phyloP scores from a whole-genome alignment of 2,113 vertebrate species.

The Collichthys lucidus region DNA sequence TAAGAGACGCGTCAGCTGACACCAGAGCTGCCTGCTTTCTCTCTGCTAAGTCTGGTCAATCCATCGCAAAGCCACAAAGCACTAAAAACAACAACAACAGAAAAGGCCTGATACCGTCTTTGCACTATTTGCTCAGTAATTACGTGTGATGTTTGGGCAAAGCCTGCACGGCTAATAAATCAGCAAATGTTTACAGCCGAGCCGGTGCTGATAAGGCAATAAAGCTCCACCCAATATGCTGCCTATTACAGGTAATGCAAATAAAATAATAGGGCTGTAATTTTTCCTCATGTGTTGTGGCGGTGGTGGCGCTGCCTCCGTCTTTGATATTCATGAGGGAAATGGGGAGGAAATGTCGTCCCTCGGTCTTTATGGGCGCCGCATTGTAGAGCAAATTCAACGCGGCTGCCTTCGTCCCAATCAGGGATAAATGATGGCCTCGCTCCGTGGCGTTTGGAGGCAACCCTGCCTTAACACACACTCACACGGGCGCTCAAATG shows the following conservation, averaged over 20 bases:
- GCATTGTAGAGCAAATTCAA: slow-evolving; percentile 61
- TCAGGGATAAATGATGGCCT: slow-evolving; percentile 80
- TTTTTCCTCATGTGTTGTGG: slow-evolving; percentile 73
- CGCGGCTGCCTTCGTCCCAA: slow-evolving; percentile 66
- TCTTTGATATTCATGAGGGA: slow-evolving; percentile 80
- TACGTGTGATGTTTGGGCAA: slow-evolving; percentile 67
- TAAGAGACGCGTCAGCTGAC: slow-evolving; percentile 34
- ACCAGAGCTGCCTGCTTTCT: slow-evolving; percentile 37
- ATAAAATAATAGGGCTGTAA: slow-evolving; percentile 83
- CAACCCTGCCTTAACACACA: slow-evolving; percentile 35
- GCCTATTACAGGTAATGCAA: slow-evolving; percentile 84
- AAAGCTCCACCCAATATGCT: slow-evolving; percentile 70
- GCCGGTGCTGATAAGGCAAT: slow-evolving; percentile 67
- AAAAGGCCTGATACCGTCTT: slow-evolving; percentile 39
- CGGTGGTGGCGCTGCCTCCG: slow-evolving; percentile 15
- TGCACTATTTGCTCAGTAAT: slow-evolving; percentile 69
- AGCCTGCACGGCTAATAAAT: slow-evolving; percentile 72
- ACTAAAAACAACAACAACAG: slow-evolving; percentile 16
- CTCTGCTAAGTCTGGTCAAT: slow-evolving; percentile 59
- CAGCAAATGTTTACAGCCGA: slow-evolving; percentile 67
- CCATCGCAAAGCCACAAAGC: slow-evolving; percentile 54
- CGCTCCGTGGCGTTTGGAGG: slow-evolving; percentile 29
- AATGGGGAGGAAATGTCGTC: slow-evolving; percentile 69
- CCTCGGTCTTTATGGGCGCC: slow-evolving; percentile 65
- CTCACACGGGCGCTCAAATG: slow-evolving; percentile 7